A percentile compares a stretch with the other conserved stretches of the same genome.
These are phyloP conservation scores for Himalopsyche kuldschensis DNA, from an alignment of 2,888 invertebrate species.

Conservation along the genomic window DNA sequence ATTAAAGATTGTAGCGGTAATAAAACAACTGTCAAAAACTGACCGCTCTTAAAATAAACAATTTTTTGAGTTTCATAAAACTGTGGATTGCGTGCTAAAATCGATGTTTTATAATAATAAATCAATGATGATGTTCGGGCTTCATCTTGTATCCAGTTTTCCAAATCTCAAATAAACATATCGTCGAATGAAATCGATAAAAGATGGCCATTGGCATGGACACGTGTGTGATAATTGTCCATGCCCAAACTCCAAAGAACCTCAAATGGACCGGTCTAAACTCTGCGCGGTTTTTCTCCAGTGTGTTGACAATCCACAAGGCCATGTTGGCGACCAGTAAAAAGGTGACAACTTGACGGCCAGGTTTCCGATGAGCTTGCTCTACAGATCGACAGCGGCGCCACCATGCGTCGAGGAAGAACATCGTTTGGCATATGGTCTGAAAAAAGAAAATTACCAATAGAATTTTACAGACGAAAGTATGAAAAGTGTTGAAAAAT, in stretches of 20 bases:
- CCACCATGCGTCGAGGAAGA: slow-evolving; percentile 76
- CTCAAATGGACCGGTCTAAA: slow-evolving; percentile 77
- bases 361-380: slow-evolving; percentile 75
- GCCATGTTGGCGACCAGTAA: slow-evolving; percentile 80
- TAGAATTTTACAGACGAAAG: too few relatives aligned
- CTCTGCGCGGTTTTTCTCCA: slow-evolving; percentile 80
- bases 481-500: too few relatives aligned
- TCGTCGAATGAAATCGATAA: slow-evolving; percentile 88
- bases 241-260: slow-evolving; percentile 86
- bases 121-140: background rate
- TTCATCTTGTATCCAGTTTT: slow-evolving; percentile 83
- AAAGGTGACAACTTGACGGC: slow-evolving; percentile 84
- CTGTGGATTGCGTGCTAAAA: too few relatives aligned
- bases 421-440: slow-evolving; percentile 78
- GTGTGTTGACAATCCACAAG: slow-evolving; percentile 83
- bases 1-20: too few relatives aligned
- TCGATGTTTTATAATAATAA: too few relatives aligned
- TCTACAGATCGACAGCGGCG: slow-evolving; percentile 72
- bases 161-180: slow-evolving; percentile 92
- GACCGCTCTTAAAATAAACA: too few relatives aligned
- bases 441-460: slow-evolving; percentile 42
- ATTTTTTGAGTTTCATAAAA: too few relatives aligned
- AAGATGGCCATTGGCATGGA: slow-evolving; percentile 89
- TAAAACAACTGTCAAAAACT: too few relatives aligned
- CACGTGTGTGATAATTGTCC: slow-evolving; percentile 89